A percentile compares a stretch with the other conserved stretches of the same genome.
Evolutionary conservation across 2,113 vertebrate species (phyloP).

Genomic region (Bombycilla garrulus): DNA sequence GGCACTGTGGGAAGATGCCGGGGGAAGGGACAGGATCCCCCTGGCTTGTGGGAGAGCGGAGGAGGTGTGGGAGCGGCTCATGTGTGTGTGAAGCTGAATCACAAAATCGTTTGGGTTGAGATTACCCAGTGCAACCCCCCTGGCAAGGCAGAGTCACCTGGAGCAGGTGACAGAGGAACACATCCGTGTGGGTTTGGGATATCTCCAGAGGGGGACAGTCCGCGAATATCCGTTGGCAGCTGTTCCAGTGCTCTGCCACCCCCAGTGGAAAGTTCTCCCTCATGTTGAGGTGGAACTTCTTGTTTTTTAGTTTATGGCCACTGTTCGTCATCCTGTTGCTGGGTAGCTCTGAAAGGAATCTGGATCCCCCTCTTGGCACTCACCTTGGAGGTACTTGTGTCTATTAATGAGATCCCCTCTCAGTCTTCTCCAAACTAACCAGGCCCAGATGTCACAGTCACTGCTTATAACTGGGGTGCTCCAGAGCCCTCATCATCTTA

Average conservation of each 20-base stretch:
- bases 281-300: not conserved
- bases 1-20: not conserved
- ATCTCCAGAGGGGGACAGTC: not conserved
- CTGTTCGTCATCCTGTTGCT: not conserved
- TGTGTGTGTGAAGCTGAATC: not conserved
- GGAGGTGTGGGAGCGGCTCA: not conserved
- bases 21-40: not conserved
- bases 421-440: not conserved
- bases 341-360: not conserved
- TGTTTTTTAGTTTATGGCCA: not conserved
- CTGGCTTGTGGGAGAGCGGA: not conserved
- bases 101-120: not conserved
- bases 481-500: no score
- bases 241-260: not conserved
- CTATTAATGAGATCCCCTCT: not conserved
- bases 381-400: not conserved
- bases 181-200: not conserved
- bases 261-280: fast-evolving
- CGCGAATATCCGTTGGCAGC: not conserved
- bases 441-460: not conserved
- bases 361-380: not conserved
- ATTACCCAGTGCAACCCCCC: not conserved
- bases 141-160: not conserved
- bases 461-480: no score
- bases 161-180: no score